Evolutionary conservation across 2,888 invertebrate species (phyloP), one percentile per base, ranked within the genome.

Genomic region (Trachelus tabidus): DNA sequence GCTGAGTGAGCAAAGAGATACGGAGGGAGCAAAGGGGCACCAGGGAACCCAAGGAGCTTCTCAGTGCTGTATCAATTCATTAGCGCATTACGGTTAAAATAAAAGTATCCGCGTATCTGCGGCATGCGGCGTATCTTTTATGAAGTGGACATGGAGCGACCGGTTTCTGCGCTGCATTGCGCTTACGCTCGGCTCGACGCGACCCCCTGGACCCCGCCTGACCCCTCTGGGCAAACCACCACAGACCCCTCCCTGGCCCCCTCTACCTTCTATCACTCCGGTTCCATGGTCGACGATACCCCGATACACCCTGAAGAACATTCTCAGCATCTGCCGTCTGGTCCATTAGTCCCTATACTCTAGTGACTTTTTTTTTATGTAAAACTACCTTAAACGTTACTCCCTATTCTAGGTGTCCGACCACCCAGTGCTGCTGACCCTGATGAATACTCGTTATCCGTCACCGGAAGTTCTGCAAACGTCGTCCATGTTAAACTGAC

Each of bases 61-160:
- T 82, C 81, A 79, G 81, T 81, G 82, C 86, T 87, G 88, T 86
- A 89, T 88, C 90, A 87, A 90, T 90, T 90, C 90, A 90, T 90
- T 90, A 90, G 88, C 87, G 89, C 88, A 87, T 89, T 89, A 88
- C 86, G 84, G 84, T 85, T 83, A 79, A 87, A 89, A 88, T 88
- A 88, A 89, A 89, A 88, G 84, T 87, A 87, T 82, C 80, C 85
- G 85, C 88, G 85, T 87, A 89, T 89, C 89, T 86, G 84, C 84
- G 86, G 88, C 87, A 88, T 85, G 86, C 88, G 83, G 85, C 81
- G 84, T 86, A 85, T 87, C 84, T 87, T 83, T 84, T 85, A 85
- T 83, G 84, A 85, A 81, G 82, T 84, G 84, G 80, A 83, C 80
- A 81, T 82, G 81, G 78, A 79, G 80, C 80, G 75, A 56, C 76